Evolutionary conservation across 2,797 vertebrate genomes (phyloP).

Genomic region (Takifugu ocellatus): DNA sequence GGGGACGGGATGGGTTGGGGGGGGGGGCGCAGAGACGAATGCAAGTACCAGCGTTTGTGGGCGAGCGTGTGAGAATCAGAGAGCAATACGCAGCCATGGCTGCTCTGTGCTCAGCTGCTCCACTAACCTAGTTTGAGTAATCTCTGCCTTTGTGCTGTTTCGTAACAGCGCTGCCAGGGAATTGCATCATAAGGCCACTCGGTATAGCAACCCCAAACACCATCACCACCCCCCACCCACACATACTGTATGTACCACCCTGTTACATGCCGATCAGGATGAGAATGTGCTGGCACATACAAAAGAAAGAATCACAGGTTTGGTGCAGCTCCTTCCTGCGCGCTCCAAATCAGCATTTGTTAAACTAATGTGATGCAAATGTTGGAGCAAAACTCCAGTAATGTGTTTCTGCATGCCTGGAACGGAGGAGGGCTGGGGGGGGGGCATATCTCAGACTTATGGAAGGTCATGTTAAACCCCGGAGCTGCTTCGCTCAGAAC

Average conservation of each 20-base stretch:
- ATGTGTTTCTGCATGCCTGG: constrained; percentile 3
- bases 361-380: constrained; percentile 1
- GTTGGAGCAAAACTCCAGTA: neutral
- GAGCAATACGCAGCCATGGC: constrained; percentile 46
- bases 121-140: constrained; percentile 81
- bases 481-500: constrained; percentile 11
- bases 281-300: neutral
- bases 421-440: constrained; percentile 12
- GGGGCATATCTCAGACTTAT: constrained; percentile 15
- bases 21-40: constrained; percentile 19
- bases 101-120: constrained; percentile 62
- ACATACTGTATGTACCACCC: constrained; percentile 25
- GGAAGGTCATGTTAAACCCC: constrained; percentile 35
- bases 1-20: neutral
- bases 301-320: neutral
- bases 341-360: neutral
- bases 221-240: constrained; percentile 12
- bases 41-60: constrained; percentile 1
- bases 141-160: constrained; percentile 76
- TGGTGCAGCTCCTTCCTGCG: neutral
- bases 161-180: constrained; percentile 72
- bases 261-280: constrained; percentile 16
- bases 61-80: constrained; percentile 23
- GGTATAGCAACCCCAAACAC: constrained; percentile 13
- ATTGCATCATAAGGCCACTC: constrained; percentile 74